phyloP scores from a whole-genome alignment of 1,140 invertebrate species.

The Ylistrum balloti region DNA sequence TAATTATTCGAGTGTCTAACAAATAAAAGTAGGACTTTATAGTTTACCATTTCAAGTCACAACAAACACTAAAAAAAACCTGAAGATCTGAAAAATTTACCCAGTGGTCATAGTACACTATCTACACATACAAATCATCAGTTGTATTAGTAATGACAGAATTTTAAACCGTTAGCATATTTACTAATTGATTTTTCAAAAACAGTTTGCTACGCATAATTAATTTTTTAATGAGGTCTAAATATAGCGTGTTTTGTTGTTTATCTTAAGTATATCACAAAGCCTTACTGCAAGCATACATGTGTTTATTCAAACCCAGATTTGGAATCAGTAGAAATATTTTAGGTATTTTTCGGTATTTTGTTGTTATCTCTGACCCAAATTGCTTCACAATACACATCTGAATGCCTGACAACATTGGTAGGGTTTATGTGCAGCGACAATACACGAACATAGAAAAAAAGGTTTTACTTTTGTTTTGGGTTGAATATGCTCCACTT shows the following conservation, averaged over 20 bases:
- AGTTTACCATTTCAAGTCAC: no score
- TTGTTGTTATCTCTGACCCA: neutral
- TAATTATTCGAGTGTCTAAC: no score
- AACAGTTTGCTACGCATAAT: neutral
- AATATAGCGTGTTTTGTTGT: constrained; percentile 19
- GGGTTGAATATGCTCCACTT: neutral
- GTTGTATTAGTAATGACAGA: neutral
- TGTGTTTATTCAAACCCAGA: neutral
- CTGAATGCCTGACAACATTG: neutral
- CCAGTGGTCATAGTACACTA: no score
- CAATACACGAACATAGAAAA: neutral
- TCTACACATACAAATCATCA: no score
- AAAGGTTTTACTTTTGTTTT: constrained; percentile 1
- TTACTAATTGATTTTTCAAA: constrained; percentile 29
- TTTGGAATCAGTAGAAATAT: constrained; percentile 14
- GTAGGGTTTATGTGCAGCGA: neutral
- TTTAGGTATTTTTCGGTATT: neutral
- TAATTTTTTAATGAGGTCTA: constrained; percentile 22
- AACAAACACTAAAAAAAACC: no score
- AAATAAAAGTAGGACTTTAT: no score
- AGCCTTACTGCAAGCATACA: neutral
- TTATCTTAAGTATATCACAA: neutral
- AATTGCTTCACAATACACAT: neutral
- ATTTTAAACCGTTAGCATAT: neutral
- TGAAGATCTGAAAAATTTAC: no score